Base-by-base conservation (phyloP, 2,888 invertebrate genomes). In the Candidula unifasciata region DNA sequence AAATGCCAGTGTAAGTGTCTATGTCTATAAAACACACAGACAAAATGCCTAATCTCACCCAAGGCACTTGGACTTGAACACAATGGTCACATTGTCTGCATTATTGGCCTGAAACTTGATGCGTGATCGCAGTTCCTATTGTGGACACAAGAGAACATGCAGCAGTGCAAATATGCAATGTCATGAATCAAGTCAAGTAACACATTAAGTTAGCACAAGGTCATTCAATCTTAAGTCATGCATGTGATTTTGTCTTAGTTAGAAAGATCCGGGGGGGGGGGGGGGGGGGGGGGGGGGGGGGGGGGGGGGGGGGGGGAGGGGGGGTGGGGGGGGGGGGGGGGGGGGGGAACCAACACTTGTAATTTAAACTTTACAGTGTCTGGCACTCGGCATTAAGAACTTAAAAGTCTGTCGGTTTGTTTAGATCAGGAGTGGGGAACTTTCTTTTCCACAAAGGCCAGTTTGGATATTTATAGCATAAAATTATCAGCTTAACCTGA, bases 21-120 rank as follows among this genome's bases (percentile, higher is more conserved):
- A 8, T 66, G 13, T n/a, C n/a, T 8, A 66, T 66, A n/a, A 66
- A 66, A n/a, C 64, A n/a, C n/a, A n/a, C 24, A 6, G 64, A n/a
- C 27, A 1, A 10, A n/a, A 76, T 60, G 35, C 64, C 57, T 44
- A 44, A 52, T 79, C 79, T 79, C 68, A 79, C 79, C 79, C 94
- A 27, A 95, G 95, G 89, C 97, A 97, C 88, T 96, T 95, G 0
- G 96, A 97, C 93, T 96, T 96, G 94, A 98, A 98, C 87, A 95
- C 95, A 68, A 98, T 95, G 93, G 96, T 96, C 5, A 98, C 95
- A 60, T 96, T 95, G 91, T 89, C 89, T 35, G 87, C 87, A 66
- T 87, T 86, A 24, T 96, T 97, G 92, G 98, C 97, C 94, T 96
- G 97, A 96, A 98, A 96, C 94, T 97, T 97, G 1, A 98, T 96